These are phyloP conservation scores for Lucinisca nassula DNA, from an alignment of 2,888 invertebrate genomes.

Conservation along the genomic window DNA sequence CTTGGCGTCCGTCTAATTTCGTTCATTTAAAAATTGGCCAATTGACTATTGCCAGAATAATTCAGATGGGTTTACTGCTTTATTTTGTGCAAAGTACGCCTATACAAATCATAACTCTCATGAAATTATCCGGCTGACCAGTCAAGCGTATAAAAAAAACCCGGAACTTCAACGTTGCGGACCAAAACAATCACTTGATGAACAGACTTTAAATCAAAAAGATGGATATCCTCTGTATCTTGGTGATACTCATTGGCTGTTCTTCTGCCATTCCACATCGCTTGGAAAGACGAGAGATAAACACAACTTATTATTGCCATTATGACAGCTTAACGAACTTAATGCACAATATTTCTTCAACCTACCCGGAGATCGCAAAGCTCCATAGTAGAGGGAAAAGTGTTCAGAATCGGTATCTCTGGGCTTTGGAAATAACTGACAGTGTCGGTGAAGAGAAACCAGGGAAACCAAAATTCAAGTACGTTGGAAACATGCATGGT, in stretches of 20 bases:
- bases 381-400: slow-evolving; percentile 83
- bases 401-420: slow-evolving; percentile 75
- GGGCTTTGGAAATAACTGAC: slow-evolving; percentile 84
- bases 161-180: slow-evolving; percentile 13
- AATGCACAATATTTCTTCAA: slow-evolving; percentile 72
- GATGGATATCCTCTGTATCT: slow-evolving; percentile 23
- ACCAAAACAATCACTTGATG: neutral
- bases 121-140: neutral
- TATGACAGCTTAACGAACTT: slow-evolving; percentile 78
- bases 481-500: slow-evolving; percentile 85
- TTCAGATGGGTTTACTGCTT: no score
- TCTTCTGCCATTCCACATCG: slow-evolving; percentile 29
- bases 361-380: slow-evolving; percentile 80
- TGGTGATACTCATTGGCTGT: slow-evolving; percentile 15
- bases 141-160: slow-evolving; percentile 29
- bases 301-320: slow-evolving; percentile 79
- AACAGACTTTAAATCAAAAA: neutral
- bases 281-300: slow-evolving; percentile 54
- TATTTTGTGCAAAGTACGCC: no score
- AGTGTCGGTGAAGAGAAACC: slow-evolving; percentile 77
- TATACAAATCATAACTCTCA: no score
- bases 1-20: no score
- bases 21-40: no score
- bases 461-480: slow-evolving; percentile 85
- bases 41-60: no score